Evolutionary conservation across 2,888 invertebrate species (phyloP).

Genomic region (Polylopha cassiicola): DNA sequence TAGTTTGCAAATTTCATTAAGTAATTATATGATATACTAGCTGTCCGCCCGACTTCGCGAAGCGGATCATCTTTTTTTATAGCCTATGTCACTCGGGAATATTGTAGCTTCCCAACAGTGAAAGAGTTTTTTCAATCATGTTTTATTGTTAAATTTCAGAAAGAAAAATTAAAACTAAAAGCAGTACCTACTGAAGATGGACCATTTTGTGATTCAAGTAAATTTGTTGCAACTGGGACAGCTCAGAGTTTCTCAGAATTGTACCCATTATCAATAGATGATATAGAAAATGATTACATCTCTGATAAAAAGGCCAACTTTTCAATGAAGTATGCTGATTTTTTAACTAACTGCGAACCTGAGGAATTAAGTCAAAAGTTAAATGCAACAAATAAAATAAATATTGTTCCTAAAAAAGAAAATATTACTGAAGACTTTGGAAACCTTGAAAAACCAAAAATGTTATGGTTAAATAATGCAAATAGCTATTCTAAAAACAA

Average conservation of each 20-base stretch:
- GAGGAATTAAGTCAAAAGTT: constrained; percentile 31
- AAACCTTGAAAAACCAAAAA: no score
- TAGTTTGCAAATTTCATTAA: no score
- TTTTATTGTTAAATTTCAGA: constrained; percentile 46
- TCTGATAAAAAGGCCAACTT: constrained; percentile 54
- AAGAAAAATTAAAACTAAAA: constrained; percentile 71
- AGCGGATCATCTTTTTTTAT: neutral
- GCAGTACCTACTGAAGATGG: constrained; percentile 76
- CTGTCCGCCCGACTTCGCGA: no score
- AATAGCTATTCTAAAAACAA: no score
- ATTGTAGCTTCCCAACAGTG: constrained; percentile 5
- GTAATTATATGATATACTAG: no score
- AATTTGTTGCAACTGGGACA: constrained; percentile 25
- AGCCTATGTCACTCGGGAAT: neutral
- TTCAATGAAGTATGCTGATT: constrained; percentile 61
- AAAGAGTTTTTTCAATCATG: neutral
- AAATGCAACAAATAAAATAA: constrained; percentile 24
- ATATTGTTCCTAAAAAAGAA: neutral
- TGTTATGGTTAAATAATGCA: no score
- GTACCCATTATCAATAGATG: constrained; percentile 48
- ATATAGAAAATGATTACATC: constrained; percentile 55
- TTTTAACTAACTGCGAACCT: constrained; percentile 53
- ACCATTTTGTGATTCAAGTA: constrained; percentile 47
- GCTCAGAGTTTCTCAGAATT: constrained; percentile 30
- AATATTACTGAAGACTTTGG: no score